A percentile compares a stretch with the other conserved stretches of the same genome.
These are phyloP conservation scores for Orientallactaga sibirica DNA, from an alignment of 2,797 vertebrate species.

Conservation along the genomic window DNA sequence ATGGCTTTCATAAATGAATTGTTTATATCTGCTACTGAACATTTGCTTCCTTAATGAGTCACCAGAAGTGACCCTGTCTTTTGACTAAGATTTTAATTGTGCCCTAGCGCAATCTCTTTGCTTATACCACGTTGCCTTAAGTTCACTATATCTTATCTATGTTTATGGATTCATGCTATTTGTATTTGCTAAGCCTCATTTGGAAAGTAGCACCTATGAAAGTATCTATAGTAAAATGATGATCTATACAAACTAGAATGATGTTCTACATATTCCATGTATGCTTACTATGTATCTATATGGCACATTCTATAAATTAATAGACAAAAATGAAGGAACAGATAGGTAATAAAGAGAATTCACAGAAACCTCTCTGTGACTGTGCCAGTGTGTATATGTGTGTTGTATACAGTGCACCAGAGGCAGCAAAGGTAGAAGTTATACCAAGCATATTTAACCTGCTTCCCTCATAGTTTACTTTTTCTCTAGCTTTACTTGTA, in stretches of 20 bases:
- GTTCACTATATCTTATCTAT: background rate
- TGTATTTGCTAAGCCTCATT: background rate
- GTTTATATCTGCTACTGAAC: background rate
- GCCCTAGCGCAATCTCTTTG: background rate
- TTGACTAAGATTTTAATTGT: conserved; percentile 3
- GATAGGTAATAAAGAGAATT: background rate
- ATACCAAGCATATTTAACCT: background rate
- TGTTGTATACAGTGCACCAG: background rate
- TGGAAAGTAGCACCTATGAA: conserved; percentile 10
- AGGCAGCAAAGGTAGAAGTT: background rate
- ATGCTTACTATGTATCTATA: background rate
- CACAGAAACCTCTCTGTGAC: background rate
- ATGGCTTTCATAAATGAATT: background rate
- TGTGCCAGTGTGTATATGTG: background rate
- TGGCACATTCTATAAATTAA: background rate
- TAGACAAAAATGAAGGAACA: background rate
- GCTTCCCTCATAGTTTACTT: background rate
- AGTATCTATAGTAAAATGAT: background rate
- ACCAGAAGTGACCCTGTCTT: background rate
- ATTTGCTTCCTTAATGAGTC: background rate
- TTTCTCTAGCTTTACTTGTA: conserved; percentile 56
- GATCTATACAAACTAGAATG: conserved; percentile 1
- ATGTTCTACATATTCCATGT: background rate
- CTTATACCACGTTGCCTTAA: background rate
- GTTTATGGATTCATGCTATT: too few relatives aligned